phyloP scores from a whole-genome alignment of 2,797 vertebrate genomes.

The Rhinogobio ventralis region DNA sequence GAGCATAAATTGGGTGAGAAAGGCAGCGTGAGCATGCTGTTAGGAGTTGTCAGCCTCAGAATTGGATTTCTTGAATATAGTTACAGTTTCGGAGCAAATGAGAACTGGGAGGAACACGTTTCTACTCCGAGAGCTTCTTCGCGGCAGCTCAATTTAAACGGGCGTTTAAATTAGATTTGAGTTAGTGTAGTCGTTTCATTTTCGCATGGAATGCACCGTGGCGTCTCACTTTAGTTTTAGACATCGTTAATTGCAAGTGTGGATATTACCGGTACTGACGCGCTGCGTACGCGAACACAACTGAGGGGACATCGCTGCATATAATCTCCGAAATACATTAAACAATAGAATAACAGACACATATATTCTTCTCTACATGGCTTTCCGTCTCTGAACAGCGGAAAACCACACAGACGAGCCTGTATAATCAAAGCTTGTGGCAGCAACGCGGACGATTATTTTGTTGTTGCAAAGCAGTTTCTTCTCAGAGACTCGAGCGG shows the following conservation, averaged over 20 bases:
- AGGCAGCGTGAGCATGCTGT: slow-evolving; percentile 79
- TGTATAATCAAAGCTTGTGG: slow-evolving; percentile 78
- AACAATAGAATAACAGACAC: slow-evolving; percentile 68
- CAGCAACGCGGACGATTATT: slow-evolving; percentile 77
- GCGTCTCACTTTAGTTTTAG: slow-evolving; percentile 69
- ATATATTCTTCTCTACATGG: slow-evolving; percentile 70
- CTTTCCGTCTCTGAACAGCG: slow-evolving; percentile 71
- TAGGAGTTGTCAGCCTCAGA: slow-evolving; percentile 83
- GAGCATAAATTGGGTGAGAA: slow-evolving; percentile 82
- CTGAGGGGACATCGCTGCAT: slow-evolving; percentile 62
- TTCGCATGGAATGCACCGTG: slow-evolving; percentile 80
- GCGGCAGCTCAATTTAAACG: slow-evolving; percentile 35
- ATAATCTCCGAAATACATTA: slow-evolving; percentile 59
- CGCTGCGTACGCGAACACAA: slow-evolving; percentile 53
- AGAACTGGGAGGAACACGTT: slow-evolving; percentile 78
- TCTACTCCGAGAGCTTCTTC: slow-evolving; percentile 38
- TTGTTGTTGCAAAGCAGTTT: slow-evolving; percentile 79
- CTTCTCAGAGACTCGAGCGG: slow-evolving; percentile 69
- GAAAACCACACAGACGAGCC: slow-evolving; percentile 80
- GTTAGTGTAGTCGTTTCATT: slow-evolving; percentile 67
- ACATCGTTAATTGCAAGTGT: slow-evolving; percentile 70
- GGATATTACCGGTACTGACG: slow-evolving; percentile 65
- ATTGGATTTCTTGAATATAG: slow-evolving; percentile 86
- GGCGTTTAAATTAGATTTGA: slow-evolving; percentile 57
- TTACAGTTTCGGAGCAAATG: slow-evolving; percentile 88